A percentile compares a stretch with the other conserved stretches of the same genome.
phyloP scores from a whole-genome alignment of 2,888 invertebrate genomes.

The Eumacrocentrus americanus region DNA sequence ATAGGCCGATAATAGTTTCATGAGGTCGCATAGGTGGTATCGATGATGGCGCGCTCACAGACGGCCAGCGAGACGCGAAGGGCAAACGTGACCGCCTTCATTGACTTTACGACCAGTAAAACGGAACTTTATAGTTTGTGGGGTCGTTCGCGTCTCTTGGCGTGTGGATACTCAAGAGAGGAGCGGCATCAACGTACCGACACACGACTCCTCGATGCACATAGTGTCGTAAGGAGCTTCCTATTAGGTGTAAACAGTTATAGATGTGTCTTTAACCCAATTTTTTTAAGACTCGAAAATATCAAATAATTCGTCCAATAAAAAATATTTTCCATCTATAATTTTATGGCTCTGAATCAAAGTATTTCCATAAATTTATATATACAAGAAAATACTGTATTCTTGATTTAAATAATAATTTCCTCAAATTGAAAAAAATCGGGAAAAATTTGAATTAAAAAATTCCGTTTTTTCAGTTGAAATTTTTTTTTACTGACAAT shows the following conservation, averaged over 20 bases:
- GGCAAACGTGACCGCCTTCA: conserved; percentile 58
- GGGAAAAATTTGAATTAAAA: background rate
- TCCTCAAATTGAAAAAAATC: background rate
- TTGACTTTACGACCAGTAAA: conserved; percentile 59
- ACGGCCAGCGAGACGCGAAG: conserved; percentile 47
- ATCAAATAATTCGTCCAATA: too few species aligned
- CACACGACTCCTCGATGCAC: conserved; percentile 28
- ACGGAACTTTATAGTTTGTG: conserved; percentile 55
- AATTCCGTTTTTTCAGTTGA: too few species aligned
- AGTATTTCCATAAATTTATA: too few species aligned
- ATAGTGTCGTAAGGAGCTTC: conserved; percentile 26
- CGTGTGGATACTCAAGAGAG: conserved; percentile 37
- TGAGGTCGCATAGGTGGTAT: conserved; percentile 36
- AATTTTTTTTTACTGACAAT: background rate
- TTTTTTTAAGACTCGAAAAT: too few species aligned
- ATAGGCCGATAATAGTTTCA: conserved; percentile 32
- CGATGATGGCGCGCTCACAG: conserved; percentile 40
- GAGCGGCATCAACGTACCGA: conserved; percentile 29
- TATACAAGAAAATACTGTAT: too few species aligned
- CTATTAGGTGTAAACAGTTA: conserved; percentile 35
- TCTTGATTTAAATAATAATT: too few species aligned
- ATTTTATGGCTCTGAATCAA: too few species aligned
- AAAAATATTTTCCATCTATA: too few species aligned
- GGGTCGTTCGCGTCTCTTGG: conserved; percentile 43
- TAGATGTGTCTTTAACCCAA: too few species aligned